Evolutionary conservation across 92 coral and sea anemone species (phyloP).

Genomic region (Porites rus): DNA sequence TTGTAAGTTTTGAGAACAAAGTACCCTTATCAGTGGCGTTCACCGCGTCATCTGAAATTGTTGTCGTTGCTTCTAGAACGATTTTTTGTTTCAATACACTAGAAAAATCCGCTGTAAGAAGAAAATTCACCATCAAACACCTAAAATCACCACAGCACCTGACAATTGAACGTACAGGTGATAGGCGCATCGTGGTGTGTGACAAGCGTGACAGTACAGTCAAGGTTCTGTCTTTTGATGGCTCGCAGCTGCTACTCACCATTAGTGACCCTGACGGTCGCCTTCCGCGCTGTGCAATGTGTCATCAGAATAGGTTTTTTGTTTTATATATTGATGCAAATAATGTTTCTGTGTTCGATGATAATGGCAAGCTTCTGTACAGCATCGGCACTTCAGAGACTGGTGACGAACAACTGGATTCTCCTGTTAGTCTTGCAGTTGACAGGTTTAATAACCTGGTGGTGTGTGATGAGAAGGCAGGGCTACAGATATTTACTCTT

Average conservation of each 20-base stretch:
- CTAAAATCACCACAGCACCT: neutral
- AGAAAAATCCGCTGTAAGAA: constrained; percentile 51
- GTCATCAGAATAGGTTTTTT: constrained; percentile 17
- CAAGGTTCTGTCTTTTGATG: constrained; percentile 27
- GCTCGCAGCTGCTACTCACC: constrained; percentile 14
- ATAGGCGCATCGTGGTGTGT: constrained; percentile 4
- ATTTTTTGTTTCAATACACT: constrained; percentile 27
- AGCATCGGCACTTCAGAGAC: constrained; percentile 41
- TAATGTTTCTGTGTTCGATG: constrained; percentile 57
- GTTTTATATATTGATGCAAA: neutral
- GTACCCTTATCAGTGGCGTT: neutral
- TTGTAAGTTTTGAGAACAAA: neutral
- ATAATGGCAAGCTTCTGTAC: constrained; percentile 44
- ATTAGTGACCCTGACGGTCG: neutral
- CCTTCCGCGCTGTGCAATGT: constrained; percentile 5
- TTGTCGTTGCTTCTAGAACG: neutral
- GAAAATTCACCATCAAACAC: constrained; percentile 38
- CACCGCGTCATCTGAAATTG: neutral
- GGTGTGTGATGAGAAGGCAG: constrained; percentile 18
- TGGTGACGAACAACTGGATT: constrained; percentile 30
- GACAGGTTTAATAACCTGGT: constrained; percentile 41
- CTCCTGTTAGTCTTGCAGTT: constrained; percentile 62
- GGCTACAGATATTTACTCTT: neutral
- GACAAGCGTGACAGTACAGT: constrained; percentile 11
- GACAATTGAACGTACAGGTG: neutral